These are phyloP conservation scores for Rhinatrema bivittatum DNA, from an alignment of 2,797 vertebrate species.

Conservation along the genomic window DNA sequence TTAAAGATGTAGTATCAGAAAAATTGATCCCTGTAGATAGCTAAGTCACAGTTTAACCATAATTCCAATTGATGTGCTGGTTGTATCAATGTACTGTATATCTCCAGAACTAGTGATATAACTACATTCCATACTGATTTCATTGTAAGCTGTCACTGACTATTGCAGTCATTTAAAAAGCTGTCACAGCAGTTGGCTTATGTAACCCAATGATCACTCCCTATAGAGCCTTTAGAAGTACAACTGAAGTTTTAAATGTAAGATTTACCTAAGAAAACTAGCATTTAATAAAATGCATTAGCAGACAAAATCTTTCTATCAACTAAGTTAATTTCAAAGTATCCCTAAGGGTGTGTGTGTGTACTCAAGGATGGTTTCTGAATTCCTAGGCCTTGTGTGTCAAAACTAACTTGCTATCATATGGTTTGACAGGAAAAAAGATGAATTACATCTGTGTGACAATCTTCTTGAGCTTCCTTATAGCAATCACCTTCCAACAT, in stretches of 20 bases:
- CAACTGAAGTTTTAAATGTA: not conserved
- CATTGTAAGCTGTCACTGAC: not conserved
- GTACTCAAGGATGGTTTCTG: no score
- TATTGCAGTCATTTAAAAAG: not conserved
- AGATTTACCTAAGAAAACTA: not conserved
- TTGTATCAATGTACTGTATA: not conserved
- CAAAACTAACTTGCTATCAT: slow-evolving; percentile 27
- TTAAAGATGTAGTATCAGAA: no score
- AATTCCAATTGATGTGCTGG: not conserved
- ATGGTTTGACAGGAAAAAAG: slow-evolving; percentile 33
- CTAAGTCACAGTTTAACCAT: not conserved
- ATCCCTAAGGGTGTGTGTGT: no score
- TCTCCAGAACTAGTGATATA: not conserved
- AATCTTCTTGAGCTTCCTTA: slow-evolving; percentile 31
- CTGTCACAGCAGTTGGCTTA: not conserved
- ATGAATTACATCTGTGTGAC: no score
- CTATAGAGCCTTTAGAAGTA: not conserved
- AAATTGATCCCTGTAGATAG: not conserved
- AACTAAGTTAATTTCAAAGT: no score
- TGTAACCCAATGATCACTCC: not conserved
- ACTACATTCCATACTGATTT: not conserved
- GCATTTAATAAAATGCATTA: no score
- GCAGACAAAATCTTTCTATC: no score
- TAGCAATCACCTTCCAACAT: slow-evolving; percentile 13
- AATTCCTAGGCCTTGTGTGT: slow-evolving; percentile 2